A percentile compares a stretch with the other conserved stretches of the same genome.
phyloP scores from a whole-genome alignment of 30 jellyfish, hydroid and myxozoan genomes.

The Mastigias papua region DNA sequence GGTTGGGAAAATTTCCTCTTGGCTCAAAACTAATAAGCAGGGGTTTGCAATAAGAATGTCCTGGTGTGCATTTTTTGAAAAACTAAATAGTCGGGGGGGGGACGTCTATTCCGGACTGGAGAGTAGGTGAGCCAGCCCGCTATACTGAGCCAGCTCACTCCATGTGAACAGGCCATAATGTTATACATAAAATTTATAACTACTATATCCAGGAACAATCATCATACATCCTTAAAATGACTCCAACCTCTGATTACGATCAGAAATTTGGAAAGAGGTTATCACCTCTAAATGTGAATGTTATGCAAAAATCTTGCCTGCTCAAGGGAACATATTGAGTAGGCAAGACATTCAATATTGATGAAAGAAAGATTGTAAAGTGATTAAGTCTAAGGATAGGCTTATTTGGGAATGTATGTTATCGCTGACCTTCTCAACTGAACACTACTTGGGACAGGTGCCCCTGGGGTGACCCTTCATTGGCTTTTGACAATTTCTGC shows the following conservation, averaged over 20 bases:
- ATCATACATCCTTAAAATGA: background rate
- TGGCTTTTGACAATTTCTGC: background rate
- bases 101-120: too few species aligned
- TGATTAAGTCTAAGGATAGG: background rate
- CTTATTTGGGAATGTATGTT: background rate
- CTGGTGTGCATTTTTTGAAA: too few species aligned
- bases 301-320: background rate
- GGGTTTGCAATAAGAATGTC: too few species aligned
- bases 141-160: too few species aligned
- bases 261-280: background rate
- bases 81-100: too few species aligned
- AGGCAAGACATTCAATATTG: slow-evolving; percentile 3
- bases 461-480: slow-evolving; percentile 1
- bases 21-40: too few species aligned
- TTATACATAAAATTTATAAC: background rate
- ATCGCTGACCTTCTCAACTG: background rate
- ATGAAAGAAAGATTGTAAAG: background rate
- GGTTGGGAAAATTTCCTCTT: too few species aligned
- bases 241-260: background rate
- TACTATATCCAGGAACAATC: background rate
- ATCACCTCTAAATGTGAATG: background rate
- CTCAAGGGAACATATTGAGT: background rate
- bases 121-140: too few species aligned
- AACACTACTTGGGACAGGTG: slow-evolving; percentile 7
- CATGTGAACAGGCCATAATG: too few species aligned